phyloP scores from a whole-genome alignment of 2,113 vertebrate species.

The Phrynocephalus versicolor region DNA sequence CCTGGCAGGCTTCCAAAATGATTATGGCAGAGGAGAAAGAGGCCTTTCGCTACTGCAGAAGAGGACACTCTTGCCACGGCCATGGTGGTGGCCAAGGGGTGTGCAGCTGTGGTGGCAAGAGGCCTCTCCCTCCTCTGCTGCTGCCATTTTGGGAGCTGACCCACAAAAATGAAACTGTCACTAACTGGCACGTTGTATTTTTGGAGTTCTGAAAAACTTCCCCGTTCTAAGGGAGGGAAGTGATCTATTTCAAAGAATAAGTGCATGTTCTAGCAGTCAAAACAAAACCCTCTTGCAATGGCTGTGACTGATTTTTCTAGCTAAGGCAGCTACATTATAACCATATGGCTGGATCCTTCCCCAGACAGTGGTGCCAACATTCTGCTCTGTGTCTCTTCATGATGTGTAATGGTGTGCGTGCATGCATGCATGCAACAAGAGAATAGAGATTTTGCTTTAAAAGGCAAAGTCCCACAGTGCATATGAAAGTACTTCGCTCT shows the following conservation, averaged over 20 bases:
- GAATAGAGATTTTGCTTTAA: background rate
- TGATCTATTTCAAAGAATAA: background rate
- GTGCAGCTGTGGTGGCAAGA: no score
- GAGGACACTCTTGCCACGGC: no score
- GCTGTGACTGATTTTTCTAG: background rate
- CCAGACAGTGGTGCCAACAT: background rate
- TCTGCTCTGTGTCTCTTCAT: background rate
- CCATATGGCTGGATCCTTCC: background rate
- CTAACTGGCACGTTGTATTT: background rate
- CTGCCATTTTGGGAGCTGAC: no score
- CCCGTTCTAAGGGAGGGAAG: background rate
- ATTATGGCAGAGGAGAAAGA: no score
- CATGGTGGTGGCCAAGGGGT: no score
- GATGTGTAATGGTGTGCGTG: background rate
- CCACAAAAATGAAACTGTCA: no score
- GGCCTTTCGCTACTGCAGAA: no score
- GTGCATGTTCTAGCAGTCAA: background rate
- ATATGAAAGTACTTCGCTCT: background rate
- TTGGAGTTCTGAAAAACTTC: background rate
- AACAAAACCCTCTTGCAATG: background rate
- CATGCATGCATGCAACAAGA: background rate
- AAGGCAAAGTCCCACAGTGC: background rate
- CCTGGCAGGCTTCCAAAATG: no score
- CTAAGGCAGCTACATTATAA: background rate
- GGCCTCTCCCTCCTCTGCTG: no score